Percentiles rank a stretch among this genome's conserved stretches.
Conservation (phyloP, 2,888 invertebrate species). For the Drosophila fulvimacula region DNA sequence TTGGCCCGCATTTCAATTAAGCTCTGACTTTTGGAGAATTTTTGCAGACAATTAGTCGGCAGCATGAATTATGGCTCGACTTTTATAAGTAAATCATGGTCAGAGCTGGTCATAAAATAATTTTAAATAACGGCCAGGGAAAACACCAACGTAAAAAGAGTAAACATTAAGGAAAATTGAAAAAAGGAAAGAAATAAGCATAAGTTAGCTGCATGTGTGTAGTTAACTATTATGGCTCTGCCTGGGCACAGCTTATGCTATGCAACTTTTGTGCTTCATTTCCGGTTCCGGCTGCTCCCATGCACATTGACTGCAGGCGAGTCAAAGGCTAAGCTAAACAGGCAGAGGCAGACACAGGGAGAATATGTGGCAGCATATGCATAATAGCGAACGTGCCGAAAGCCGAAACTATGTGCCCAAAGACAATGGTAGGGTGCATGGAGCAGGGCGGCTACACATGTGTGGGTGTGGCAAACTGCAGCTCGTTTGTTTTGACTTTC, state of each 20-base stretch:
- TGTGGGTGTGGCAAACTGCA: constrained; percentile 47
- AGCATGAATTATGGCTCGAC: constrained; percentile 59
- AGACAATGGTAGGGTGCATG: constrained; percentile 57
- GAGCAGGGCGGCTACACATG: constrained; percentile 18
- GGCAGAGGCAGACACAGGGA: constrained; percentile 3
- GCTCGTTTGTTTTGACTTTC: constrained; percentile 75
- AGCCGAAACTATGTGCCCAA: constrained; percentile 67
- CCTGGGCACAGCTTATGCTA: constrained; percentile 53
- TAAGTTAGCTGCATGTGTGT: constrained; percentile 36
- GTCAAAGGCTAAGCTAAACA: constrained; percentile 39
- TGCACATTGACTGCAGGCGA: constrained; percentile 34
- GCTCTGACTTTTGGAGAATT: constrained; percentile 28
- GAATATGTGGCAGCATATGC: constrained; percentile 65
- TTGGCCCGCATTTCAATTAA: constrained; percentile 48
- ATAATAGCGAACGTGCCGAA: constrained; percentile 75
- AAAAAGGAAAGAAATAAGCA: not conserved
- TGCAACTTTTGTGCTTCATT: constrained; percentile 78
- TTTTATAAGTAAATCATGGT: constrained; percentile 73
- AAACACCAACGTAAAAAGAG: constrained; percentile 5
- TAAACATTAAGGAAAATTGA: constrained; percentile 7
- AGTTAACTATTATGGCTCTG: constrained; percentile 68
- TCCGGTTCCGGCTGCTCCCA: constrained; percentile 69
- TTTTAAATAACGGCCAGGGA: constrained; percentile 60
- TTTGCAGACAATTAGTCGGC: constrained; percentile 47
- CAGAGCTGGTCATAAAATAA: constrained; percentile 68